These are phyloP conservation scores for Phalacrocorax carbo DNA, from an alignment of 2,113 vertebrate species.

Conservation along the genomic window DNA sequence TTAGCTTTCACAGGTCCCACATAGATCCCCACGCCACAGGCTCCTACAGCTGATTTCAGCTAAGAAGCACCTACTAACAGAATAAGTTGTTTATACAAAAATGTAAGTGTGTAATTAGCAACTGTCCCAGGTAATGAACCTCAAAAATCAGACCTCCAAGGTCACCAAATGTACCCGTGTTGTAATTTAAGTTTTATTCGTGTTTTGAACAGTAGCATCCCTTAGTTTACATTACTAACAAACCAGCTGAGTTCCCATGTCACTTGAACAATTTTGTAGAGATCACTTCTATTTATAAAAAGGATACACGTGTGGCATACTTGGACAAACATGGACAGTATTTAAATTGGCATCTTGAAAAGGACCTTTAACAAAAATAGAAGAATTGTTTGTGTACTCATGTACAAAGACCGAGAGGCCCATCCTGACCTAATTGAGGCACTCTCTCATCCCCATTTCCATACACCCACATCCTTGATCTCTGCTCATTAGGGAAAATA, in stretches of 20 bases:
- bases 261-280: neutral
- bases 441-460: neutral
- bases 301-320: neutral
- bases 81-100: neutral
- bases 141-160: neutral
- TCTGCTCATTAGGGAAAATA: neutral
- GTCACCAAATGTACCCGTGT: neutral
- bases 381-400: neutral
- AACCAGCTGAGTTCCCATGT: neutral
- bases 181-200: neutral
- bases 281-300: constrained; percentile 18
- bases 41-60: neutral
- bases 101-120: neutral
- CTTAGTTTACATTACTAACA: neutral
- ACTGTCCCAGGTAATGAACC: neutral
- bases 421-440: neutral
- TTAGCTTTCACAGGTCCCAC: neutral
- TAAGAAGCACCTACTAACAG: neutral
- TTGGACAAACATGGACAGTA: neutral
- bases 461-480: neutral
- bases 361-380: neutral
- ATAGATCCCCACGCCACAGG: neutral
- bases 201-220: neutral
- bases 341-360: neutral
- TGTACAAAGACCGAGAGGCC: neutral